phyloP scores from a whole-genome alignment of 2,113 vertebrate genomes.

The Ondatra zibethicus region DNA sequence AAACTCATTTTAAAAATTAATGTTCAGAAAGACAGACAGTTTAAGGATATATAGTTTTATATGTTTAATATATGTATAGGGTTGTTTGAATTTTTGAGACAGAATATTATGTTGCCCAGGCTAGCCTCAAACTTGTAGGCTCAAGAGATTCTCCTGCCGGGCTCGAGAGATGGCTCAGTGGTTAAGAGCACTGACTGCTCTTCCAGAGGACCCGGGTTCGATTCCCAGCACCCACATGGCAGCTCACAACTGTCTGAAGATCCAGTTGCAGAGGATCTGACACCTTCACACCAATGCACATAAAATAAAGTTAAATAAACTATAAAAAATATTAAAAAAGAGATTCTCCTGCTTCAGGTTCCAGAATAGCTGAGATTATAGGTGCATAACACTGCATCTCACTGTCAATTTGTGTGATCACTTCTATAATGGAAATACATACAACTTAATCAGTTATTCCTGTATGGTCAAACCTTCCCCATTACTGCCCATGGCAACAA shows the following conservation, averaged over 20 bases:
- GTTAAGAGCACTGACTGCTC: too few relatives aligned
- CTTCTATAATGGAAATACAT: background rate
- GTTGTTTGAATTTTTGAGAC: background rate
- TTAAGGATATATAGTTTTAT: background rate
- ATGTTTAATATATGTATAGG: background rate
- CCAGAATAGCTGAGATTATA: background rate
- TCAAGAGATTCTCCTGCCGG: background rate
- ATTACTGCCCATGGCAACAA: background rate
- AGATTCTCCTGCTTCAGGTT: background rate
- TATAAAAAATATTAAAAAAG: too few relatives aligned
- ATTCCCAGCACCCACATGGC: too few relatives aligned
- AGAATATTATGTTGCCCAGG: background rate
- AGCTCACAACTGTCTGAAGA: too few relatives aligned
- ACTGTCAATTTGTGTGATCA: background rate
- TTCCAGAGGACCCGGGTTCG: too few relatives aligned
- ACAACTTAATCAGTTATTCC: background rate
- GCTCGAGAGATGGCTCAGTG: too few relatives aligned
- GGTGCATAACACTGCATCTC: too few relatives aligned
- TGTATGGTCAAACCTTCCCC: background rate
- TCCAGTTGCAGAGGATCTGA: too few relatives aligned
- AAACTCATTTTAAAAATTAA: background rate
- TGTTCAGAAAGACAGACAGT: background rate
- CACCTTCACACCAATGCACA: too few relatives aligned
- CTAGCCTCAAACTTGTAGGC: background rate
- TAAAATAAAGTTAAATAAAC: too few relatives aligned